A percentile compares a stretch with the other conserved stretches of the same genome.
These are phyloP conservation scores for Caenorhabditis drosophilae DNA, from an alignment of 2,888 invertebrate species.

Conservation along the genomic window DNA sequence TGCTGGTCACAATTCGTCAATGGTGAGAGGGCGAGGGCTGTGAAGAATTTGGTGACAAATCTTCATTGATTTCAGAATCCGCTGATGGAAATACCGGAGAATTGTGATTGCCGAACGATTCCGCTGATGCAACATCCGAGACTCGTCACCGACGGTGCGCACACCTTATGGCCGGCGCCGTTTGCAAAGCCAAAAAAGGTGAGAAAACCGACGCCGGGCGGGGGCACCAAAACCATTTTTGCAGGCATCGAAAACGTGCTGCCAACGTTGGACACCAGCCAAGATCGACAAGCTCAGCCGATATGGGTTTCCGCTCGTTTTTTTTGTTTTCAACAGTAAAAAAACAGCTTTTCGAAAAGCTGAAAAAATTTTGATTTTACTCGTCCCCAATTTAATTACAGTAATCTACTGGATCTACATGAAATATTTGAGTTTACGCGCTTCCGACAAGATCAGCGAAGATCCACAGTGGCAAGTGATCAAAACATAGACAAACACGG, in stretches of 20 bases:
- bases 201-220: too few species aligned
- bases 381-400: constrained; percentile 30
- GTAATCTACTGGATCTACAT: constrained; percentile 58
- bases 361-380: too few species aligned
- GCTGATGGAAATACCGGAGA: constrained; percentile 58
- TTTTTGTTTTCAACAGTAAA: constrained; percentile 61
- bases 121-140: constrained; percentile 58
- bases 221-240: too few species aligned
- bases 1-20: constrained; percentile 52
- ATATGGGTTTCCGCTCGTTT: constrained; percentile 83
- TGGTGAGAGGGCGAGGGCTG: too few species aligned
- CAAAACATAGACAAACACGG: too few species aligned
- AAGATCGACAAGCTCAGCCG: constrained; percentile 99
- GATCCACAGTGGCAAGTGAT: constrained; percentile 38
- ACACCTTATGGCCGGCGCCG: constrained; percentile 60
- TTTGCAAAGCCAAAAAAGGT: constrained; percentile 57
- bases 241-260: constrained; percentile 48
- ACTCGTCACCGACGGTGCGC: constrained; percentile 49
- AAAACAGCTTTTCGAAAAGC: too few species aligned
- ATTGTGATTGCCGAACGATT: constrained; percentile 60
- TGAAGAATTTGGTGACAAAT: too few species aligned
- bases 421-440: constrained; percentile 43
- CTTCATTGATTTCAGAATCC: too few species aligned
- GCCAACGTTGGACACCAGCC: constrained; percentile 78
- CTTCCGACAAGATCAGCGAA: constrained; percentile 36